Evolutionary conservation across 2,797 vertebrate genomes (phyloP).

Genomic region (Chelon auratus): DNA sequence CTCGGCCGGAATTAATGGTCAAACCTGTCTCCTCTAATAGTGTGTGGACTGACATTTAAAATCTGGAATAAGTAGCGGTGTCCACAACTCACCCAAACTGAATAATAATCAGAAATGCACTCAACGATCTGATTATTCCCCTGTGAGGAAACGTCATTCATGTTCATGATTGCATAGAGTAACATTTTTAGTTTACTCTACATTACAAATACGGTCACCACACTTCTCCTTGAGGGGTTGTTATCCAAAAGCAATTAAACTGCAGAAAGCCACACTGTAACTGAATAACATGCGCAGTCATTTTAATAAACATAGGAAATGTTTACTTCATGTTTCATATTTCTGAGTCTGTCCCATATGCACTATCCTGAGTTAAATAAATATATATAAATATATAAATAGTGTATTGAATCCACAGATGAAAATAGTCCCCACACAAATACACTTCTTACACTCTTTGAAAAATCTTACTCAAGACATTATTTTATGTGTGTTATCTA

Average conservation of each 20-base stretch:
- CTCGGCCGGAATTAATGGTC: slow-evolving; percentile 47
- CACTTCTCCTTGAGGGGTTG: neutral
- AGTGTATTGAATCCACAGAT: too few relatives aligned
- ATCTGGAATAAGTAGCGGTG: slow-evolving; percentile 50
- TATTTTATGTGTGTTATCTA: too few relatives aligned
- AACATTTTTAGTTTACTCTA: slow-evolving; percentile 44
- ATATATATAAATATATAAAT: too few relatives aligned
- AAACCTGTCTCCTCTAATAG: slow-evolving; percentile 67
- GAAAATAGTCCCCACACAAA: too few relatives aligned
- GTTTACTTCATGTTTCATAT: too few relatives aligned
- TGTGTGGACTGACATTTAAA: slow-evolving; percentile 35
- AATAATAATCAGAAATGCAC: slow-evolving; percentile 60
- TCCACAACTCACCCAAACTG: slow-evolving; percentile 40
- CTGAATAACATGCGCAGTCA: too few relatives aligned
- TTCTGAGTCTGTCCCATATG: neutral
- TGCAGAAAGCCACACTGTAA: neutral
- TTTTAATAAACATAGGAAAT: too few relatives aligned
- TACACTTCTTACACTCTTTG: too few relatives aligned
- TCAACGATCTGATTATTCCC: slow-evolving; percentile 73
- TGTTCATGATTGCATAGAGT: slow-evolving; percentile 49
- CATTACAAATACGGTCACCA: slow-evolving; percentile 25
- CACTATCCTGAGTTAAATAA: neutral
- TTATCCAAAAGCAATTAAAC: neutral
- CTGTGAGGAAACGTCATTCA: slow-evolving; percentile 72
- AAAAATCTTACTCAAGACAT: too few relatives aligned